These are phyloP conservation scores for Sarcoramphus papa DNA, from an alignment of 2,797 vertebrate species.

Conservation along the genomic window DNA sequence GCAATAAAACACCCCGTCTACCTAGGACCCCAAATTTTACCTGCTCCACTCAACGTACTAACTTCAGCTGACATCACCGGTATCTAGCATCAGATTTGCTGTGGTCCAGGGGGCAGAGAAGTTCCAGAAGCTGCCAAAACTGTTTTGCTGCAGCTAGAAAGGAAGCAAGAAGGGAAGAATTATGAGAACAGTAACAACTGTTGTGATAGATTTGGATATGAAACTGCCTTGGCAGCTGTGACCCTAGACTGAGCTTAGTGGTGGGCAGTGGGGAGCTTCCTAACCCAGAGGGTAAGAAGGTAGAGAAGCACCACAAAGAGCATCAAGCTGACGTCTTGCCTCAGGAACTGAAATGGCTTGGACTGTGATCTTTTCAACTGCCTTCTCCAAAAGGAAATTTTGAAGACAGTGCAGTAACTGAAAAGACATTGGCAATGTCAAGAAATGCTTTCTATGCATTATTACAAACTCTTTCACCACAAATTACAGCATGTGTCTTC, in stretches of 20 bases:
- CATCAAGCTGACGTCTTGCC: conserved; percentile 29
- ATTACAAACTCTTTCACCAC: neutral
- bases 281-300: conserved; percentile 1
- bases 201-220: conserved; percentile 13
- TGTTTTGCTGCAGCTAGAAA: neutral
- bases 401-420: conserved; percentile 1
- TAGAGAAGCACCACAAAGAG: conserved; percentile 5
- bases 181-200: neutral
- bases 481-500: conserved; percentile 3
- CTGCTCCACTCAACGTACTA: neutral
- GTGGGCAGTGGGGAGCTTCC: neutral
- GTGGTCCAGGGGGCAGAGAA: neutral
- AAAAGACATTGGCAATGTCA: conserved; percentile 31
- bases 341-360: conserved; percentile 1
- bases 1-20: neutral
- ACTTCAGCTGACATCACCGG: neutral
- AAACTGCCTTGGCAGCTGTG: conserved; percentile 43
- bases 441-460: neutral
- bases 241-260: conserved; percentile 9
- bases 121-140: conserved; percentile 6
- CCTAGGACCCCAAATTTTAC: neutral
- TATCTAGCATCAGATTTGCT: neutral
- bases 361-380: conserved; percentile 44
- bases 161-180: conserved; percentile 8
- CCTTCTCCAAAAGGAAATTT: conserved; percentile 15